Evolutionary conservation across 2,888 invertebrate genomes (phyloP).

Genomic region (Pseudeuparius sepicola): DNA sequence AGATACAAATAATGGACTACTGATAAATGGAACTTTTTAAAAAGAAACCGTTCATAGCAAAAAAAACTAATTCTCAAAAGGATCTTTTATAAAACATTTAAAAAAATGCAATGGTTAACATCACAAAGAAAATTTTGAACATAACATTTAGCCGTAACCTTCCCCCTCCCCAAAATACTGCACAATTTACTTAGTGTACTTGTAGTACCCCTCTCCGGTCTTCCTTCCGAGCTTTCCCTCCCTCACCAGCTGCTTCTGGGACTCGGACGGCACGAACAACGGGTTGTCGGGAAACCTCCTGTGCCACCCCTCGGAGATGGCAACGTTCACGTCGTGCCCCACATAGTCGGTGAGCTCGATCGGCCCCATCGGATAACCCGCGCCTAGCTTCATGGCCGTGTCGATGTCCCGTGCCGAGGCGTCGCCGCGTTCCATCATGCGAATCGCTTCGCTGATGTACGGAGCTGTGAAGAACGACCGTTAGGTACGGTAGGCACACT

Average conservation of each 20-base stretch:
- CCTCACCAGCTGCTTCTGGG: constrained; percentile 57
- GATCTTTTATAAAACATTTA: too few species aligned
- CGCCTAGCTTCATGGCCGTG: constrained; percentile 82
- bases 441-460: constrained; percentile 69
- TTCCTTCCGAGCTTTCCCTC: constrained; percentile 76
- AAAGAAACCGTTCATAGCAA: too few species aligned
- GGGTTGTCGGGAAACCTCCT: constrained; percentile 59
- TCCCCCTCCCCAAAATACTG: too few species aligned
- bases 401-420: constrained; percentile 71
- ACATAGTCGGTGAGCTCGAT: constrained; percentile 76
- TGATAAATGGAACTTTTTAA: too few species aligned
- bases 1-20: too few species aligned
- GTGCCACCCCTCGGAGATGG: constrained; percentile 70
- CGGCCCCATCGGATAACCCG: constrained; percentile 85
- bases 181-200: constrained; percentile 56
- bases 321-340: constrained; percentile 68
- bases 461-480: too few species aligned
- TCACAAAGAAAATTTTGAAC: too few species aligned
- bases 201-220: constrained; percentile 75
- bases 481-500: too few species aligned
- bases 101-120: too few species aligned
- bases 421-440: constrained; percentile 71
- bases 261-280: constrained; percentile 49
- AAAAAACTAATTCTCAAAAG: too few species aligned
- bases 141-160: too few species aligned